These are phyloP conservation scores for Acarapis woodi DNA, from an alignment of 1,140 invertebrate genomes.

Conservation along the genomic window DNA sequence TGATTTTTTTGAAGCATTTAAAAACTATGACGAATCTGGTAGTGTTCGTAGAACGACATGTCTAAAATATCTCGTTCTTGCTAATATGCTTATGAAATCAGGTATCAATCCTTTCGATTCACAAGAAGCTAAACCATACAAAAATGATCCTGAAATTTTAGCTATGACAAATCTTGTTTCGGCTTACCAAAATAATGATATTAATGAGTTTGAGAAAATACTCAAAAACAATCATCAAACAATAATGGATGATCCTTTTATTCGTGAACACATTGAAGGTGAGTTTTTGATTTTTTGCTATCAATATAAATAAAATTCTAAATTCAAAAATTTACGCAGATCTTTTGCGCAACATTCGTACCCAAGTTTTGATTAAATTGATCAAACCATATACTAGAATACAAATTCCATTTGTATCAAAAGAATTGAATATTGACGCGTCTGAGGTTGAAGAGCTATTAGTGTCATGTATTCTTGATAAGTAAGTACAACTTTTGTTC, in stretches of 20 bases:
- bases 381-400: slow-evolving; percentile 96
- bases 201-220: slow-evolving; percentile 92
- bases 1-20: slow-evolving; percentile 98
- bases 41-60: slow-evolving; percentile 85
- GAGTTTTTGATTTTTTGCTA: slow-evolving; percentile 9
- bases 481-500: slow-evolving; percentile 27
- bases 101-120: slow-evolving; percentile 99
- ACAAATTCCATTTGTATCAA: slow-evolving; percentile 85
- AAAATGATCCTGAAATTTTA: slow-evolving; percentile 95
- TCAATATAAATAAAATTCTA: slow-evolving; percentile 4
- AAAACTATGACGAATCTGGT: slow-evolving; percentile 99
- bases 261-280: slow-evolving; percentile 91
- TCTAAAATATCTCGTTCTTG: slow-evolving; percentile 88
- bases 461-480: slow-evolving; percentile 95
- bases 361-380: slow-evolving; percentile 85
- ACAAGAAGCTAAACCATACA: slow-evolving; percentile 98
- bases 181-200: slow-evolving; percentile 97
- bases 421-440: slow-evolving; percentile 79
- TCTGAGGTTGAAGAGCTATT: slow-evolving; percentile 83
- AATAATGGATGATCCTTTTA: slow-evolving; percentile 99
- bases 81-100: slow-evolving; percentile 66
- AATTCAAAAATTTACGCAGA: slow-evolving; percentile 26
- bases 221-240: slow-evolving; percentile 62
- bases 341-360: slow-evolving; percentile 79
- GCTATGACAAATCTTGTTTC: slow-evolving; percentile 96